Conservation (phyloP, 2,113 vertebrate species). For the Rhagologus leucostigma region DNA sequence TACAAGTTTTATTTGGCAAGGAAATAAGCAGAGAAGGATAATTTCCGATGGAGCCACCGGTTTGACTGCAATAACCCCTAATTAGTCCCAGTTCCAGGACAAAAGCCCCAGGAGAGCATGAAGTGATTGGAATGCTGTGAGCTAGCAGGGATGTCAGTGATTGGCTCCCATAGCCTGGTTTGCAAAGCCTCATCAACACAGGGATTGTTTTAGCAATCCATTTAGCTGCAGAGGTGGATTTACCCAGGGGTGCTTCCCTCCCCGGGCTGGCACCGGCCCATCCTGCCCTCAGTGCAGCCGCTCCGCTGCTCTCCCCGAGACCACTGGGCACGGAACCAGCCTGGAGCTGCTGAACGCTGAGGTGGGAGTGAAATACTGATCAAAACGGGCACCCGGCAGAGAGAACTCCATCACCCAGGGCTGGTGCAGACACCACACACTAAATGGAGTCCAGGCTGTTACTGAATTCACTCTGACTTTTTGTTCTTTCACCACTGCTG, state of each 20-base stretch:
- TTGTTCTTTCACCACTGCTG: not conserved
- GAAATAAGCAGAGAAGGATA: not conserved
- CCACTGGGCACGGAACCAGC: not conserved
- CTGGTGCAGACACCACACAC: not conserved
- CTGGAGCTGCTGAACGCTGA: no score
- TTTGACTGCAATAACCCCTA: no score
- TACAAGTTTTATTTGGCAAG: not conserved
- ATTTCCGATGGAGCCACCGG: not conserved
- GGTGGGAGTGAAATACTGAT: fast-evolving
- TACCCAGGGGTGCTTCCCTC: not conserved
- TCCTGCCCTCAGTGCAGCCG: not conserved
- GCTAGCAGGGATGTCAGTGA: not conserved
- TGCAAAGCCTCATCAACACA: slow-evolving; percentile 45
- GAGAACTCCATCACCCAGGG: not conserved
- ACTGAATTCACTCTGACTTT: not conserved
- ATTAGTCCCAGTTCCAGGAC: not conserved
- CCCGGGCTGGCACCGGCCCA: not conserved
- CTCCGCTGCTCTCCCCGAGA: not conserved
- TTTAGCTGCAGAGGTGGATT: slow-evolving; percentile 40
- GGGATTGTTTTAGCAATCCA: slow-evolving; percentile 30
- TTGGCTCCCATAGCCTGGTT: not conserved
- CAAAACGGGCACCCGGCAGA: fast-evolving
- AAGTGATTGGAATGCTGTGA: not conserved
- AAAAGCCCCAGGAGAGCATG: not conserved
- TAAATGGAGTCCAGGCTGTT: fast-evolving